phyloP scores from a whole-genome alignment of 2,797 vertebrate genomes.

The Dryobates pubescens region DNA sequence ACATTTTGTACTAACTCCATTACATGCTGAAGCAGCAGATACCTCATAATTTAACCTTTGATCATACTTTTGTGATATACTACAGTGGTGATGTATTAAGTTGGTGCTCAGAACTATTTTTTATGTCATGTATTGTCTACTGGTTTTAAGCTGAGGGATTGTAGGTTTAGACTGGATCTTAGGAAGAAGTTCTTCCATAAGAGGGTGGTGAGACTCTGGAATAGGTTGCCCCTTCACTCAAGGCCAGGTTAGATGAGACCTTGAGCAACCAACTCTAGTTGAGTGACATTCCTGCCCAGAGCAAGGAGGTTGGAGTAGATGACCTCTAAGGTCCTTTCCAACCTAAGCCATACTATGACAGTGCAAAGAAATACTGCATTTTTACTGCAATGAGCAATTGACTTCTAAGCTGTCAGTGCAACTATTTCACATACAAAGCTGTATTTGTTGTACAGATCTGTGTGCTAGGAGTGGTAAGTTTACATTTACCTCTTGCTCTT shows the following conservation, averaged over 20 bases:
- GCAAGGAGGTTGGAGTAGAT: no score
- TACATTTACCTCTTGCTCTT: constrained; percentile 93
- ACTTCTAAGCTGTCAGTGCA: background rate
- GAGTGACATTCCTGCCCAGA: no score
- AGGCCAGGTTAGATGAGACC: no score
- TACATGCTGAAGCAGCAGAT: background rate
- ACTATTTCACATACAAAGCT: background rate
- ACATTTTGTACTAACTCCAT: background rate
- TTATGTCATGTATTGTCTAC: background rate
- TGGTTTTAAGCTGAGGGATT: no score
- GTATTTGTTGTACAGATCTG: background rate
- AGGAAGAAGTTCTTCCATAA: no score
- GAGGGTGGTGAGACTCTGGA: no score
- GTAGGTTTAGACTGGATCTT: no score
- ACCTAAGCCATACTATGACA: no score
- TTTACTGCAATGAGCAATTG: background rate
- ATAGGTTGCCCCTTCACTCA: no score
- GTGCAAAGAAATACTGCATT: background rate
- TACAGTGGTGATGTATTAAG: background rate
- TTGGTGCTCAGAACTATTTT: background rate
- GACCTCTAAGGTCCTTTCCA: no score
- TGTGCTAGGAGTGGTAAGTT: background rate
- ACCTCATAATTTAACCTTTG: background rate
- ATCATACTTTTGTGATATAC: background rate
- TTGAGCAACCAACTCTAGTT: no score